Base-by-base conservation (phyloP, 2,113 vertebrate species). In the Anolis sagrei region DNA sequence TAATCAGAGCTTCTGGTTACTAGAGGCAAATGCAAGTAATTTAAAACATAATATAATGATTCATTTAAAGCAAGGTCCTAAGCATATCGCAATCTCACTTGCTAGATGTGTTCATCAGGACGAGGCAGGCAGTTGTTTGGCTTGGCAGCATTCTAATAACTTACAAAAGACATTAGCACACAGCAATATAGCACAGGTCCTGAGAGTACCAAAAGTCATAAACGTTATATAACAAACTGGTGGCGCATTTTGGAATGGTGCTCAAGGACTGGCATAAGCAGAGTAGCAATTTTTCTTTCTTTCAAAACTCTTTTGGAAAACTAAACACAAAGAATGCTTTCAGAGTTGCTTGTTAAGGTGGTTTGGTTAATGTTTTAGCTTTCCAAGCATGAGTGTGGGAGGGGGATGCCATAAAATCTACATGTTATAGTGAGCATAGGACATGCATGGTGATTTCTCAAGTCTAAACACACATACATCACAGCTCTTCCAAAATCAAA, bases 241-340 rank as follows among this genome's bases (percentile, higher is more conserved):
- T 4, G 36, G 3, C 27, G 0, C 0, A 2, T 64, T 36, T 3
- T 82, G 58, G 0, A 6, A 49, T 14, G 13, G 61, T 7, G 39
- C 6, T 0, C 54, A 16, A 86, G n/a, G 69, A 77, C 1, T 39
- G 61, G 48, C 34, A 5, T 8, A 81, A 79, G 48, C 36, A 48
- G 1, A 69, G 1, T 3, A 75, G 5, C 76, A 61, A 61, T 58
- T 32, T 58, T n/a, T 34, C 32, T 58, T 77, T 34, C 27, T 68
- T 66, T 66, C 23, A 68, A 14, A 58, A 54, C 10, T 8, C 64
- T 66, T 76, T 27, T 29, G 29, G 23, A n/a, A 48, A 51, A 54
- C 27, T 18, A 54, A 51, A 10, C 54, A 61, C 9, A 5, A 66
- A 34, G 68, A 1, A 81, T 80, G 4, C 7, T 81, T 93, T 89